Conservation (phyloP, 2,797 vertebrate species). For the Emydoidea blandingii region DNA sequence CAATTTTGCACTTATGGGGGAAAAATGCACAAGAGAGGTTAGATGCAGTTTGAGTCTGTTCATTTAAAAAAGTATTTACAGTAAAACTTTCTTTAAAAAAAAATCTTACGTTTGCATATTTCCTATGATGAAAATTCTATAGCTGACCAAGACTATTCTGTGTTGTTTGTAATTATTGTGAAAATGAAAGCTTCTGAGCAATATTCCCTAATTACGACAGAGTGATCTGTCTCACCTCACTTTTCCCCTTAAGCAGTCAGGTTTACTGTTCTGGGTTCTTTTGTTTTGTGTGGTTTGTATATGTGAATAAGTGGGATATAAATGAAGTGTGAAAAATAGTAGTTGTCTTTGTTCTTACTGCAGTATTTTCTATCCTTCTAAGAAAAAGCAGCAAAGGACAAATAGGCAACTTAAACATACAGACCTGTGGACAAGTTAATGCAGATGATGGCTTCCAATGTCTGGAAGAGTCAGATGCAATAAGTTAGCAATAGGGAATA, state of each 20-base stretch:
- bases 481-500: background rate
- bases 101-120: background rate
- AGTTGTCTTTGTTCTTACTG: background rate
- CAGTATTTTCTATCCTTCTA: background rate
- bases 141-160: background rate
- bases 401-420: background rate
- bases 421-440: background rate
- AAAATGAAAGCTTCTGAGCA: background rate
- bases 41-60: background rate
- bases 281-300: background rate
- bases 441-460: background rate
- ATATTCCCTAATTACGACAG: background rate
- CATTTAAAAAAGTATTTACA: accelerated
- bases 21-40: background rate
- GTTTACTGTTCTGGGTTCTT: background rate
- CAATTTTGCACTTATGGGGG: background rate
- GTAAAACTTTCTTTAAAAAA: background rate
- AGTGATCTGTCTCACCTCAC: background rate
- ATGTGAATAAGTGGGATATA: background rate
- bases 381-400: background rate
- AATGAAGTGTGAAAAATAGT: background rate
- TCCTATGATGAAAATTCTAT: background rate
- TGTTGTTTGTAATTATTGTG: background rate
- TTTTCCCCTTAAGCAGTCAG: background rate
- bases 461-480: background rate